These are phyloP conservation scores for Myotis findleyi DNA, from an alignment of 2,797 vertebrate genomes.

Conservation along the genomic window DNA sequence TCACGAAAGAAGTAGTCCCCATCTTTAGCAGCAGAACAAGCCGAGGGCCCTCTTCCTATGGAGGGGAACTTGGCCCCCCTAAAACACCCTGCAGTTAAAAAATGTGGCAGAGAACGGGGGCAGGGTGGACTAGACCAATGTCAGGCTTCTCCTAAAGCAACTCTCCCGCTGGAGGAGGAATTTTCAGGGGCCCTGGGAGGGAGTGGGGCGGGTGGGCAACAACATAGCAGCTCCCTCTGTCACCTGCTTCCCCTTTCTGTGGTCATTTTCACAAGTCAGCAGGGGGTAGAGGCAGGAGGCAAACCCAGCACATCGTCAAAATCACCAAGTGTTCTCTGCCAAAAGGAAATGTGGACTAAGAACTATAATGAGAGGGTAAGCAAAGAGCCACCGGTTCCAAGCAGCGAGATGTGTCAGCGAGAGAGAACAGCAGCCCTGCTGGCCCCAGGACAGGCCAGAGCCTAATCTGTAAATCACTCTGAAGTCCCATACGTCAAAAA, in stretches of 20 bases:
- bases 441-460: conserved; percentile 80
- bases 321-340: conserved; percentile 70
- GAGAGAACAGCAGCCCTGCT: conserved; percentile 82
- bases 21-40: not conserved
- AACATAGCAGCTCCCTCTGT: not conserved
- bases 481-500: conserved; percentile 79
- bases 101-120: not conserved
- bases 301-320: conserved; percentile 67
- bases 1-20: not conserved
- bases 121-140: accelerated
- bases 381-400: conserved; percentile 77
- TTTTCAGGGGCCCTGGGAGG: not conserved
- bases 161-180: not conserved
- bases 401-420: conserved; percentile 74
- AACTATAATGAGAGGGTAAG: conserved; percentile 83
- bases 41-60: accelerated
- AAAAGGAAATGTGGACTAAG: conserved; percentile 85
- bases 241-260: conserved; percentile 72
- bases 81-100: not conserved
- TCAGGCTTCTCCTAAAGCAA: not conserved
- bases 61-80: not conserved
- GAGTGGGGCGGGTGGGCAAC: not conserved
- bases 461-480: conserved; percentile 85
- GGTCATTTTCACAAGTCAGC: conserved; percentile 72
- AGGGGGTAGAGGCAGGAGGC: conserved; percentile 73